These are phyloP conservation scores for Trachelipus rathkii DNA, from an alignment of 1,140 invertebrate species.

Conservation along the genomic window DNA sequence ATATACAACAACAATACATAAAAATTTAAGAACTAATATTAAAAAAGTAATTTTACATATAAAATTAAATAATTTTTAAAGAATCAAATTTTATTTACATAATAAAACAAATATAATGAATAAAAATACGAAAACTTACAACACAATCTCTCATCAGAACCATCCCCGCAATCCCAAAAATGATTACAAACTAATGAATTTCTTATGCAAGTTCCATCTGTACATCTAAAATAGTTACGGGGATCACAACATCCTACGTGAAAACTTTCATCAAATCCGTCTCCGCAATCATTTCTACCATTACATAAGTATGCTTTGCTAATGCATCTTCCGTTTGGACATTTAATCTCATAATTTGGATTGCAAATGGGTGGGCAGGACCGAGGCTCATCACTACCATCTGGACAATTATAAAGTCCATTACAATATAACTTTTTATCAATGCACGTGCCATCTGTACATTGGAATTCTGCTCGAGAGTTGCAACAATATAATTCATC, in stretches of 20 bases:
- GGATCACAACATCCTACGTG: slow-evolving; percentile 43
- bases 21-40: too few relatives aligned
- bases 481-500: slow-evolving; percentile 59
- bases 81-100: too few relatives aligned
- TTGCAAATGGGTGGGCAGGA: slow-evolving; percentile 40
- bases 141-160: slow-evolving; percentile 65
- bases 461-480: slow-evolving; percentile 47
- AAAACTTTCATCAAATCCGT: slow-evolving; percentile 49
- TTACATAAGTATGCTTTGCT: slow-evolving; percentile 49
- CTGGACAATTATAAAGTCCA: slow-evolving; percentile 50
- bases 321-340: slow-evolving; percentile 52
- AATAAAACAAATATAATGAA: too few relatives aligned
- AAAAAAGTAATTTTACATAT: too few relatives aligned
- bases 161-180: slow-evolving; percentile 63
- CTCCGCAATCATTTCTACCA: slow-evolving; percentile 50
- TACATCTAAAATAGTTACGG: slow-evolving; percentile 55
- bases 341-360: slow-evolving; percentile 46
- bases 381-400: slow-evolving; percentile 53
- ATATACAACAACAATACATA: too few relatives aligned
- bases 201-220: slow-evolving; percentile 52
- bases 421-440: slow-evolving; percentile 50
- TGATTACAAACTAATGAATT: slow-evolving; percentile 43
- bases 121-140: slow-evolving; percentile 50
- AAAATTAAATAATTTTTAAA: too few relatives aligned
- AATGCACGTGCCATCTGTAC: slow-evolving; percentile 52